Evolutionary conservation across 1,140 invertebrate genomes (phyloP).

Genomic region (Drosophila littoralis): DNA sequence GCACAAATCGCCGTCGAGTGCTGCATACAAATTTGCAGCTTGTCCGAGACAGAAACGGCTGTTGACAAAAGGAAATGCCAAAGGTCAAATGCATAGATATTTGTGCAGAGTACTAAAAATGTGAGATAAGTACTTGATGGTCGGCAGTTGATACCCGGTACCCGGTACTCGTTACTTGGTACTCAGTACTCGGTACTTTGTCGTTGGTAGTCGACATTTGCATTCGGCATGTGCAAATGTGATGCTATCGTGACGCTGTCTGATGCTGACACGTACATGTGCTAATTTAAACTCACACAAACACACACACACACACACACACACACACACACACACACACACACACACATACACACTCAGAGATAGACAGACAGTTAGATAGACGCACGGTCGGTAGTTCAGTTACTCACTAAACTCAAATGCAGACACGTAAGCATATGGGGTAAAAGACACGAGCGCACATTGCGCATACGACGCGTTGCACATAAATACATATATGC

Average conservation of each 20-base stretch:
- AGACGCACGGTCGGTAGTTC: conserved; percentile 27
- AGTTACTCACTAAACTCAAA: conserved; percentile 25
- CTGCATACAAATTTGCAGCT: conserved; percentile 32
- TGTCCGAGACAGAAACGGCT: background rate
- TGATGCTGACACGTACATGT: conserved; percentile 49
- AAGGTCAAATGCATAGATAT: conserved; percentile 31
- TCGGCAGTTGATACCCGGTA: conserved; percentile 3
- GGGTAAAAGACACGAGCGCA: conserved; percentile 26
- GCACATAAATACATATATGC: conserved; percentile 23
- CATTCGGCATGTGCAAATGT: conserved; percentile 49
- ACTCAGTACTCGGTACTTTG: conserved; percentile 5
- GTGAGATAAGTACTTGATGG: conserved; percentile 27
- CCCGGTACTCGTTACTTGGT: background rate
- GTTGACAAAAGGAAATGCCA: conserved; percentile 28
- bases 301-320: conserved; percentile 1
- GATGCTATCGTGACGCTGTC: conserved; percentile 43
- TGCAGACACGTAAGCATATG: conserved; percentile 42
- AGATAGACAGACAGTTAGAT: background rate
- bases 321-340: background rate
- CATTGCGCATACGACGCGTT: conserved; percentile 51
- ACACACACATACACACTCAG: background rate
- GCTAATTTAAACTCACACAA: conserved; percentile 39
- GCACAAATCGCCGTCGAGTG: conserved; percentile 11
- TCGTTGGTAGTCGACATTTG: conserved; percentile 26
- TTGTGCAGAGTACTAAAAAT: conserved; percentile 36